Base-by-base conservation (phyloP, 1,140 invertebrate genomes). In the Tetranychus cinnabarinus region DNA sequence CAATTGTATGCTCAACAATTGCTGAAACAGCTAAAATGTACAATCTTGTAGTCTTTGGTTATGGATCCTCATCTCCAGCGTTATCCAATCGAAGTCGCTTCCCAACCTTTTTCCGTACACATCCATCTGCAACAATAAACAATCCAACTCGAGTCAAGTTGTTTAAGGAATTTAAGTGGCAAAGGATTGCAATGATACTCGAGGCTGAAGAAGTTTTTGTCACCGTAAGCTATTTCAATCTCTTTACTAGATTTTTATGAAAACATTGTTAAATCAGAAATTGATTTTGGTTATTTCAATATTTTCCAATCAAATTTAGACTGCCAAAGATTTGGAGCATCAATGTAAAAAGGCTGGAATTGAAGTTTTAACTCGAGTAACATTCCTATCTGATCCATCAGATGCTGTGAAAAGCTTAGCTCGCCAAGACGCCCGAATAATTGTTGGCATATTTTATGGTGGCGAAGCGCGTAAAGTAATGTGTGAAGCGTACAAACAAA, bases 21-120 rank as follows among this genome's bases (percentile, higher is more conserved):
- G 93, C 93, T 1, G 93, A 98, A 76, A 90, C 93, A 39, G 93
- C 95, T 36, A 96, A 95, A 76, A 97, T 97, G 87, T 99, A 95
- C 93, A 98, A 99, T 76, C 77, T 99, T 48, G 85, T 98, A 69
- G 95, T 98, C 75, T 92, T 97, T 77, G 82, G 85, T 67, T 99
- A 97, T 72, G 95, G 95, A 34, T 92, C 92, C 2, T 95, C 89
- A 69, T 97, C 91, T 34, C 95, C 95, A 6, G 95, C 95, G 1
- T 74, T 99, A n/a, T 97, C 93, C 4, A 92, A 98, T 76, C 79
- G 93, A 48, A 84, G 88, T 65, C 78, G 96, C 58, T 99, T 99
- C 75, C 92, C 92, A 3, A 98, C 93, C 2, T 79, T 99, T 58
- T 99, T 98, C 74, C 81, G 95, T 33, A 99, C 96, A 0, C 96